These are phyloP conservation scores for Harlomillsia oculata DNA, from an alignment of 1,140 invertebrate genomes.

Conservation along the genomic window DNA sequence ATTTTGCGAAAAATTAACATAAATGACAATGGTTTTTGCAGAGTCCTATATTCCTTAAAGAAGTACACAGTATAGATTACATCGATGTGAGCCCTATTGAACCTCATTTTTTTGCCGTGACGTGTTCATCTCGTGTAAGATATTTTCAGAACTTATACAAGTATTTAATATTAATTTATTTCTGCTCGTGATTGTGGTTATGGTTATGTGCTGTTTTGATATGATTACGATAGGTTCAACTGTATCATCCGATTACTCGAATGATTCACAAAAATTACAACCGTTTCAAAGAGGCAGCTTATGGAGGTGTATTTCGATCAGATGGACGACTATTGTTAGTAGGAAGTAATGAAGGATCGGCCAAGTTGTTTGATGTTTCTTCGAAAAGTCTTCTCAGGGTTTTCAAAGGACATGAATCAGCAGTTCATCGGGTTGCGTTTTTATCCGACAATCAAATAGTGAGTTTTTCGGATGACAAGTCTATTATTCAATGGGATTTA, in stretches of 20 bases:
- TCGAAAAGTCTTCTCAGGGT: slow-evolving; percentile 63
- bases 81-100: slow-evolving; percentile 79
- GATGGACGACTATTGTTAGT: slow-evolving; percentile 77
- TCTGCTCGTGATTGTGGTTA: neutral
- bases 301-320: slow-evolving; percentile 70
- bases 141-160: neutral
- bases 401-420: slow-evolving; percentile 55
- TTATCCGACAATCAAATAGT: slow-evolving; percentile 67
- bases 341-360: slow-evolving; percentile 75
- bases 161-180: neutral
- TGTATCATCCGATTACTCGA: slow-evolving; percentile 84
- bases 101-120: slow-evolving; percentile 79
- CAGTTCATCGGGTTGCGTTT: slow-evolving; percentile 76
- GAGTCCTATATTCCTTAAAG: slow-evolving; percentile 78
- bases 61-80: slow-evolving; percentile 81
- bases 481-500: slow-evolving; percentile 81
- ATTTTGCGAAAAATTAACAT: slow-evolving; percentile 18
- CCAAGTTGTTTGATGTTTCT: slow-evolving; percentile 79
- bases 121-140: slow-evolving; percentile 72
- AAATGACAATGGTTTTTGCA: slow-evolving; percentile 39
- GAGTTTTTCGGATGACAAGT: slow-evolving; percentile 90
- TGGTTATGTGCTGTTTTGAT: neutral
- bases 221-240: slow-evolving; percentile 50
- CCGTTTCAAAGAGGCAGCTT: slow-evolving; percentile 73
- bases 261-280: slow-evolving; percentile 72